Conservation (phyloP, 2,113 vertebrate species). For the Perccottus glenii region DNA sequence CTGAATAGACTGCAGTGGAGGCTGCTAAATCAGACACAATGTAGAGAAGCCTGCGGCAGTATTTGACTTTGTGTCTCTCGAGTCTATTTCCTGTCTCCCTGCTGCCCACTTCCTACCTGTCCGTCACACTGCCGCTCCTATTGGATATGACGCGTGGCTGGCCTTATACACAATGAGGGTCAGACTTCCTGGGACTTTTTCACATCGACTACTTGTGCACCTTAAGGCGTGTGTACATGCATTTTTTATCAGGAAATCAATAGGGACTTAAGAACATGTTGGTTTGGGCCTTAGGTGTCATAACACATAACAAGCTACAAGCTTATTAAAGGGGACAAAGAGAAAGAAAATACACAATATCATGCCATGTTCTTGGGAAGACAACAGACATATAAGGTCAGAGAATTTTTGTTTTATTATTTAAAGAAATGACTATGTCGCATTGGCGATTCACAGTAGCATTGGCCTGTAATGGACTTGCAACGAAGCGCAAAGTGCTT, state of each 20-base stretch:
- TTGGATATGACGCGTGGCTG: constrained; percentile 33
- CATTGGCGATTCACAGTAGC: not conserved
- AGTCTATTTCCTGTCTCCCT: constrained; percentile 48
- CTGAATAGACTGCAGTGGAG: constrained; percentile 19
- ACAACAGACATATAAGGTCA: not conserved
- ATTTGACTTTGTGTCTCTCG: constrained; percentile 42
- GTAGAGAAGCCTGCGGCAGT: constrained; percentile 27
- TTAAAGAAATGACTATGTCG: constrained; percentile 32
- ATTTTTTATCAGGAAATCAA: constrained; percentile 25
- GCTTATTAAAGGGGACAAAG: not conserved
- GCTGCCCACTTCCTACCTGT: constrained; percentile 48
- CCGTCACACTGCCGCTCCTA: constrained; percentile 32
- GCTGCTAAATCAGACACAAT: constrained; percentile 10
- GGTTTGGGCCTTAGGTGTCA: not conserved
- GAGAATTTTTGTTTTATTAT: constrained; percentile 33
- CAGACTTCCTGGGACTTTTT: constrained; percentile 24
- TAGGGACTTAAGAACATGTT: constrained; percentile 6
- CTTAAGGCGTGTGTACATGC: constrained; percentile 18
- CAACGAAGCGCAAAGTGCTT: constrained; percentile 53
- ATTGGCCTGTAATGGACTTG: constrained; percentile 29
- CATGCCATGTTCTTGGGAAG: not conserved
- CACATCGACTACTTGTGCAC: constrained; percentile 13
- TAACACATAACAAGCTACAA: too few species aligned
- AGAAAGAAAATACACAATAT: not conserved
- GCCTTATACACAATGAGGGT: constrained; percentile 21